Evolutionary conservation across 1,140 invertebrate genomes (phyloP), one percentile per base, ranked within the genome.

Genomic region (Plectrocnemia conspersa): DNA sequence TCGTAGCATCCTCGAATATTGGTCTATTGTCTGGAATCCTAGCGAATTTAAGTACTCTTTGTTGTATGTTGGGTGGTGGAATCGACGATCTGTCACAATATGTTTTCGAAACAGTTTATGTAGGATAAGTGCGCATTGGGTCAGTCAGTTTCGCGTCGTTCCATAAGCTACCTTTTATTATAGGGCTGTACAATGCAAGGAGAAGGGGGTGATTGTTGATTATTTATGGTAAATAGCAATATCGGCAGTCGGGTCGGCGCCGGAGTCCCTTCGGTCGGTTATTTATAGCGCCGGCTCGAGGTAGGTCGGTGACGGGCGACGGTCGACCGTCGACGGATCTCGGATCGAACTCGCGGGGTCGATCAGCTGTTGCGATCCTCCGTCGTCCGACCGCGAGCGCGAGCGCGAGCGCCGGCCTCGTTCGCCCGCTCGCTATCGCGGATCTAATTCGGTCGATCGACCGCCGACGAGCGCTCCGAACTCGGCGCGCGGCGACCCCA

Each of bases 321-420:
- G 69, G 68, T 69, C 68, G 71, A 62, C 57, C 65, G 57, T 65
- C 65, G 66, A 64, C 65, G 68, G 64, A 64, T 64, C 68, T 65
- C 67, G 67, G 66, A 67, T 64, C 13, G 29, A 33, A 67, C 65
- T 71, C 71, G 71, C 66, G 66, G 64, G 65, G 64, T 58, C 66
- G 68, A 71, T 73, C 71, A 73, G 71, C 71, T 73, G 71, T 70
- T 70, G 65, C 58, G 63, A 61, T 64, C 64, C 66, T 65, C 71
- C 65, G 64, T 47, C 18, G 3, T 3, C n/a, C 38, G 5, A 4
- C 4, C 13, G 22, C 3, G 42, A 27, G 16, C 16, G 10, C n/a
- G n/a, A n/a, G n/a, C n/a, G n/a, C n/a, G 16, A 27, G 52, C 36
- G 32, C 33, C 18, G 46, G 2, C 3, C 27, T 25, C 3, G 9